Percentiles rank a stretch among this genome's conserved stretches.
phyloP scores from a whole-genome alignment of 2,888 invertebrate species.

The Drosophila tripunctata region DNA sequence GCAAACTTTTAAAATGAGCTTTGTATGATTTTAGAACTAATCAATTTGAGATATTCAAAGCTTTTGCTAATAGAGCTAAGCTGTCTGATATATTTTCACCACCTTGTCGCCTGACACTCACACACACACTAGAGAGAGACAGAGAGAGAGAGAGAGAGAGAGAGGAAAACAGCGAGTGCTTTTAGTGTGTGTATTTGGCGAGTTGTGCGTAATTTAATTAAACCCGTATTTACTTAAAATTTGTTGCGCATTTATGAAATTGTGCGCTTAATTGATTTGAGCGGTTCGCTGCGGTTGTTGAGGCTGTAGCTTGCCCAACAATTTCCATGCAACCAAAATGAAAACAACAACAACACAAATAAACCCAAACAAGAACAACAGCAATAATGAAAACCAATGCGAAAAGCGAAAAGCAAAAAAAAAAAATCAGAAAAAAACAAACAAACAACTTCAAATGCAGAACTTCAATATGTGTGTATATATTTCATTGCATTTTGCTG shows the following conservation, averaged over 20 bases:
- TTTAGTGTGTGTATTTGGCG: slow-evolving; percentile 10
- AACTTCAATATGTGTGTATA: neutral
- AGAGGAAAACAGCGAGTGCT: neutral
- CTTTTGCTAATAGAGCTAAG: neutral
- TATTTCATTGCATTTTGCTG: slow-evolving; percentile 55
- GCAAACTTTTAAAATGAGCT: neutral
- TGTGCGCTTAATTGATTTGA: slow-evolving; percentile 64
- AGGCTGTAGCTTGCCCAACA: slow-evolving; percentile 26
- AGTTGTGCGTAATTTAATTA: slow-evolving; percentile 27
- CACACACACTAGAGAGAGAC: neutral
- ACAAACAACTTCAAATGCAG: slow-evolving; percentile 15
- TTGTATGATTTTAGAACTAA: neutral
- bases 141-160: neutral
- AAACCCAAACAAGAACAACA: neutral
- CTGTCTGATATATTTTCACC: neutral
- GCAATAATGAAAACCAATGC: slow-evolving; percentile 8
- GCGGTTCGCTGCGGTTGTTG: slow-evolving; percentile 47
- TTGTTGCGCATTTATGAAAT: slow-evolving; percentile 54
- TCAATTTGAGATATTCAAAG: neutral
- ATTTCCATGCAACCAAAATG: slow-evolving; percentile 1
- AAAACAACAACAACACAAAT: slow-evolving; percentile 1
- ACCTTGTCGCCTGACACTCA: slow-evolving; percentile 5
- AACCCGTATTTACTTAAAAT: slow-evolving; percentile 59
- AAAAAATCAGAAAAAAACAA: neutral
- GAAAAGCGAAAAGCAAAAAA: neutral